Conservation (phyloP, 2,113 vertebrate genomes). For the Ginglymostoma cirratum region DNA sequence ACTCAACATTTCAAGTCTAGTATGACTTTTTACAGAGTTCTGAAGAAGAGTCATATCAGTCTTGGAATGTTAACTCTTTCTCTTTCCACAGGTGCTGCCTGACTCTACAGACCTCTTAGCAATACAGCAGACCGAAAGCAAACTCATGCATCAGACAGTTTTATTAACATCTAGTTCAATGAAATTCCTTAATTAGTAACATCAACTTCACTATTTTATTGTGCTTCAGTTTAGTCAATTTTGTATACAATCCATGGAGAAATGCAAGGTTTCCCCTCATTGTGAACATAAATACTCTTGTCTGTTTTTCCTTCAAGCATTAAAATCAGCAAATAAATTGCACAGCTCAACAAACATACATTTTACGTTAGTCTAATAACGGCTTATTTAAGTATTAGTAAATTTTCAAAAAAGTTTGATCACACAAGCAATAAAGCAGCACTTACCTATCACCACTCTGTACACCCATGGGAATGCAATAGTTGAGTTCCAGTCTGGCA, state of each 20-base stretch:
- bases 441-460: constrained; percentile 83
- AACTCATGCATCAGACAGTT: not conserved
- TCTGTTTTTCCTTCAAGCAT: not conserved
- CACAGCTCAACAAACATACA: not conserved
- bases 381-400: not conserved
- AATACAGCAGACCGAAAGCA: not conserved
- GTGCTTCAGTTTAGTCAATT: too few species aligned
- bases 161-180: not conserved
- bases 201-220: not conserved
- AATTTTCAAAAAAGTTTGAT: not conserved
- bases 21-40: too few species aligned
- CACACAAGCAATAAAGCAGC: not conserved
- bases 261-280: not conserved
- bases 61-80: too few species aligned
- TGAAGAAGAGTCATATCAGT: too few species aligned
- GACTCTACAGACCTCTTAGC: not conserved
- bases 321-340: not conserved
- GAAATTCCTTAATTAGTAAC: not conserved
- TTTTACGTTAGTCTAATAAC: not conserved
- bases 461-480: constrained; percentile 92
- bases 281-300: not conserved
- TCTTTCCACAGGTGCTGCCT: too few species aligned
- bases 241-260: not conserved
- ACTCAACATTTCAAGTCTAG: too few species aligned
- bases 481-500: constrained; percentile 89